Evolutionary conservation across 2,113 vertebrate species (phyloP).

Genomic region (Conger conger): DNA sequence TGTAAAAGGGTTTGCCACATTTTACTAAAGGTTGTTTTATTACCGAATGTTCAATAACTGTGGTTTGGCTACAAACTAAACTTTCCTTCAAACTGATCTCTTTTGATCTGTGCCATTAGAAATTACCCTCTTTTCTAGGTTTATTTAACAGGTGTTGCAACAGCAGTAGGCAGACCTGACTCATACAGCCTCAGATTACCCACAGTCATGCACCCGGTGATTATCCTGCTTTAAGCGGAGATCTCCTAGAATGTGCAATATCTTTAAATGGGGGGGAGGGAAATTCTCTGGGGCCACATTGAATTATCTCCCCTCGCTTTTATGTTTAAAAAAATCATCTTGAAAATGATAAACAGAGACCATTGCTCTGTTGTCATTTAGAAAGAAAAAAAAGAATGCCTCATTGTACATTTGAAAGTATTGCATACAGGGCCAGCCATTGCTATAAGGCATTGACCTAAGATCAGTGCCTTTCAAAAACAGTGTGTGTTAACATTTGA

Average conservation of each 20-base stretch:
- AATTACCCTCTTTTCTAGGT: neutral
- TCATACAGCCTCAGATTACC: neutral
- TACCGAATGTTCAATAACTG: neutral
- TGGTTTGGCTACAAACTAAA: neutral
- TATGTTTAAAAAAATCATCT: neutral
- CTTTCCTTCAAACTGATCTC: neutral
- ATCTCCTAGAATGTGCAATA: neutral
- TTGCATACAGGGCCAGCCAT: neutral
- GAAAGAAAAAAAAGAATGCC: neutral
- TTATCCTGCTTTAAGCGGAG: neutral
- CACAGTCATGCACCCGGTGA: neutral
- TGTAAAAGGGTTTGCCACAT: neutral
- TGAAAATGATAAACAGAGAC: no score
- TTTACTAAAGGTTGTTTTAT: neutral
- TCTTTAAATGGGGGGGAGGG: neutral
- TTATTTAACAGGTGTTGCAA: neutral
- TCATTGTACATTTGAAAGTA: neutral
- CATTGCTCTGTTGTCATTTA: no score
- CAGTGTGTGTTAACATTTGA: conserved; percentile 2
- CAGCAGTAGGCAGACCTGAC: neutral
- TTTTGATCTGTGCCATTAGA: neutral
- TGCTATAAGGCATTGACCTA: neutral
- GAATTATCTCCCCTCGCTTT: neutral
- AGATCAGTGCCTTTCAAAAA: neutral
- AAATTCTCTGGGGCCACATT: neutral